phyloP scores from a whole-genome alignment of 2,888 invertebrate genomes.

The Charanyca ferruginea region DNA sequence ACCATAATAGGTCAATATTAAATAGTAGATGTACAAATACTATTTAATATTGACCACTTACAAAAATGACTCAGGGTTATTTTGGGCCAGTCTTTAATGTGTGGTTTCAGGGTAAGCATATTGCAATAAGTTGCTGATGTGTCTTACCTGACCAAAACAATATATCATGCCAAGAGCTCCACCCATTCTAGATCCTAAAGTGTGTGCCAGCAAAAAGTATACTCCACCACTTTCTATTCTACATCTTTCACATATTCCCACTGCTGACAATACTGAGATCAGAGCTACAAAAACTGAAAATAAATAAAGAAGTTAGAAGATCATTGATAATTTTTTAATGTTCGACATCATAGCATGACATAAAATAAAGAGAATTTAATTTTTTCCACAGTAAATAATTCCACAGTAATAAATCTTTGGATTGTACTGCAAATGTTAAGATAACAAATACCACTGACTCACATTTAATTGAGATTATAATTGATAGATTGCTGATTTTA shows the following conservation, averaged over 20 bases:
- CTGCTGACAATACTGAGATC: conserved; percentile 98
- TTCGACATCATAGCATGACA: not conserved
- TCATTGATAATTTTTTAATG: not conserved
- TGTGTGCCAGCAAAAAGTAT: conserved; percentile 98
- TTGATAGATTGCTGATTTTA: not conserved
- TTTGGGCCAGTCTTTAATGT: no score
- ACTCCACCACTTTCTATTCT: conserved; percentile 99
- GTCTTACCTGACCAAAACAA: conserved; percentile 97
- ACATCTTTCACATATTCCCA: conserved; percentile 98
- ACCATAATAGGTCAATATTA: conserved; percentile 2
- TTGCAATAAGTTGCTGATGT: not conserved
- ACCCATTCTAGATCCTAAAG: conserved; percentile 97
- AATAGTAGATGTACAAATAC: not conserved
- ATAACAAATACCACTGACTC: conserved; percentile 8
- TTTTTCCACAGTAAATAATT: conserved; percentile 2
- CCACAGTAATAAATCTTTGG: conserved; percentile 14
- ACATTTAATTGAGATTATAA: conserved; percentile 1
- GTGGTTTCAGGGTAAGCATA: not conserved
- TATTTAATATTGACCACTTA: not conserved
- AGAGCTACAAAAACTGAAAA: conserved; percentile 95
- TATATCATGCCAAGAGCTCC: conserved; percentile 98
- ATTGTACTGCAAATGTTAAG: conserved; percentile 20
- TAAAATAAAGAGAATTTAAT: not conserved
- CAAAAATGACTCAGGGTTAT: not conserved
- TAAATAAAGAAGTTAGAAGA: not conserved